Evolutionary conservation across 2,113 vertebrate species (phyloP).

Genomic region (Cyprinodon brontotheroides): DNA sequence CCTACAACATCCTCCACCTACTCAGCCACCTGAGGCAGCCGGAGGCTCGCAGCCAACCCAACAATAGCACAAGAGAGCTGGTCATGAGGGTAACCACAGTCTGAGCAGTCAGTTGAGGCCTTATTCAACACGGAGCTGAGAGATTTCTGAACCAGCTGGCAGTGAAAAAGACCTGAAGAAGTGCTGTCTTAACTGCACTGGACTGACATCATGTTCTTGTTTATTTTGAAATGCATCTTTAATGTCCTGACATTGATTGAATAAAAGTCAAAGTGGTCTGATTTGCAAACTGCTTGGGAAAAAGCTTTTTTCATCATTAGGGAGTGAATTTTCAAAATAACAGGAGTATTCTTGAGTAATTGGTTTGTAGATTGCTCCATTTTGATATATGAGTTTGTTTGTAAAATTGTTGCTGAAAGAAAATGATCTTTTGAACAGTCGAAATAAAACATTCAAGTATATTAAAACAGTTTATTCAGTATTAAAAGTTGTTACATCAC

Average conservation of each 20-base stretch:
- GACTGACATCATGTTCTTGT: constrained; percentile 63
- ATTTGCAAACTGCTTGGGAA: constrained; percentile 65
- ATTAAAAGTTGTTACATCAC: not conserved
- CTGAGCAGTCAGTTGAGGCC: constrained; percentile 83
- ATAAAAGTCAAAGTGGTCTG: constrained; percentile 73
- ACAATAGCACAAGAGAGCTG: constrained; percentile 90
- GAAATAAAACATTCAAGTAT: not conserved
- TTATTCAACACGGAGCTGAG: constrained; percentile 63
- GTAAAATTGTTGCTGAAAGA: not conserved
- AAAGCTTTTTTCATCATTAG: constrained; percentile 31
- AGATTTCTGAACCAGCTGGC: constrained; percentile 54
- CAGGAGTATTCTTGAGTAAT: not conserved
- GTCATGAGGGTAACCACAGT: constrained; percentile 99
- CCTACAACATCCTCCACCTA: constrained; percentile 96
- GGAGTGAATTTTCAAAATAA: not conserved
- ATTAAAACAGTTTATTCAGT: not conserved
- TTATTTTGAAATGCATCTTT: constrained; percentile 72
- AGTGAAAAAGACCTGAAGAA: constrained; percentile 35
- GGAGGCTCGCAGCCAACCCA: constrained; percentile 86
- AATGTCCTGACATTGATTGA: constrained; percentile 71
- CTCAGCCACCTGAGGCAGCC: constrained; percentile 94
- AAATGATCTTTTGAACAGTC: not conserved
- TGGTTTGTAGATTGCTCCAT: not conserved
- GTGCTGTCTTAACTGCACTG: constrained; percentile 49
- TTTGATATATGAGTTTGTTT: not conserved